Base-by-base conservation (phyloP, 2,113 vertebrate species). In the Pelusios castaneus region DNA sequence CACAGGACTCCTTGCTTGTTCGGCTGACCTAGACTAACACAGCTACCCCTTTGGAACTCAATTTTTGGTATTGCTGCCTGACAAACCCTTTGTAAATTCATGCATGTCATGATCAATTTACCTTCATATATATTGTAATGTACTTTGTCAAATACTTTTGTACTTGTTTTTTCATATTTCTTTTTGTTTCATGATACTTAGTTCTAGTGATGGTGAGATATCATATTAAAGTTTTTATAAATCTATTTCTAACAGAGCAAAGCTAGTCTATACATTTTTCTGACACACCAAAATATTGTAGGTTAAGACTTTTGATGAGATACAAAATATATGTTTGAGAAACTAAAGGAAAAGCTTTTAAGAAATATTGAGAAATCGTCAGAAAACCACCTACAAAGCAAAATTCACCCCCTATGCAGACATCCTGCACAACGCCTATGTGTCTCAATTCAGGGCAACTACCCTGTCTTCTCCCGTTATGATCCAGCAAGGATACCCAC, bases 41-140 rank as follows among this genome's bases (percentile, higher is more conserved):
- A n/a, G n/a, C n/a, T n/a, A n/a, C n/a, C n/a, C n/a, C n/a, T n/a
- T n/a, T n/a, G n/a, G n/a, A 91, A 34, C 25, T 67, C 16, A 67
- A 87, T 91, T 93, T 94, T 67, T 93, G 67, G 91, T 84, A 85
- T 0, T 90, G 58, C 34, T 96, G 91, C 76, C 89, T 47, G 90
- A 73, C 84, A 90, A 94, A 90, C n/a, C 54, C 55, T 91, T 88
- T 90, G 82, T 84, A 93, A 82, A 95, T 92, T 96, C 84, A 93
- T 58, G 76, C 45, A 89, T 90, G 67, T 49, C 77, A 89, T 5
- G 75, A 93, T 75, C 22, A 96, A 60, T 78, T 93, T 92, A 76
- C 47, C 10, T 24, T 82, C 85, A 54, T 14, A 27, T 43, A 87
- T 45, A 92, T 29, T 31, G 54, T 4, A 89, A 91, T 77, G 6